Evolutionary conservation across 1,140 invertebrate species (phyloP).

Genomic region (Drosophila setifemur): DNA sequence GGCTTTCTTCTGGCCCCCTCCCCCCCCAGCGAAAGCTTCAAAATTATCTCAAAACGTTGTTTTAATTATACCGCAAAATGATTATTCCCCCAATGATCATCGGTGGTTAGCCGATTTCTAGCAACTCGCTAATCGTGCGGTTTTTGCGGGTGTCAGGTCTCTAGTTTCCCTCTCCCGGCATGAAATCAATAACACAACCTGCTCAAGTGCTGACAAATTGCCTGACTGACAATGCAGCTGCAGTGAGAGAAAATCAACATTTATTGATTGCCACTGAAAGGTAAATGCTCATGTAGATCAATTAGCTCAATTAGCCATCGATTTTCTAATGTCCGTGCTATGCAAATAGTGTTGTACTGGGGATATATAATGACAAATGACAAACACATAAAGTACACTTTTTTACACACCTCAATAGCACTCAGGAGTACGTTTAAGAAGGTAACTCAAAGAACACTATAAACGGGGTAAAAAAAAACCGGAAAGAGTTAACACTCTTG

Average conservation of each 20-base stretch:
- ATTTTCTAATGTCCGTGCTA: slow-evolving; percentile 20
- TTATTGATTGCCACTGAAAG: slow-evolving; percentile 39
- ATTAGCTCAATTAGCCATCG: slow-evolving; percentile 29
- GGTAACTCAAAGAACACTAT: too few species aligned
- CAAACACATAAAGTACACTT: background rate
- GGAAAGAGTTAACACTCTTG: too few species aligned
- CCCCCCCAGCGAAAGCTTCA: slow-evolving; percentile 36
- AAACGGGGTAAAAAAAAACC: too few species aligned
- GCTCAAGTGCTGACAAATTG: slow-evolving; percentile 45
- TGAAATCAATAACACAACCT: slow-evolving; percentile 1
- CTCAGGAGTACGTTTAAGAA: too few species aligned
- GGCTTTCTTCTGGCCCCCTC: slow-evolving; percentile 50
- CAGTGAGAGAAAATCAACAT: slow-evolving; percentile 16
- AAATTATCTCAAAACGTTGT: slow-evolving; percentile 24
- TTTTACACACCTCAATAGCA: too few species aligned
- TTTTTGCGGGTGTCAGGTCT: slow-evolving; percentile 17
- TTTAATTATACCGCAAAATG: slow-evolving; percentile 17
- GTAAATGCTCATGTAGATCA: slow-evolving; percentile 30
- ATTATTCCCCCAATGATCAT: slow-evolving; percentile 13
- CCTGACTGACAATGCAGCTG: slow-evolving; percentile 33
- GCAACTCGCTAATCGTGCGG: slow-evolving; percentile 41
- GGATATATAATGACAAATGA: too few species aligned
- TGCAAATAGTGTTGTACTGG: slow-evolving; percentile 12
- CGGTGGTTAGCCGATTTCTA: slow-evolving; percentile 39
- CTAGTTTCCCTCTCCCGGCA: slow-evolving; percentile 9